Percentiles rank a stretch among this genome's conserved stretches.
Conservation (phyloP, 1,140 invertebrate genomes). For the Lamellibrachia luymesi region DNA sequence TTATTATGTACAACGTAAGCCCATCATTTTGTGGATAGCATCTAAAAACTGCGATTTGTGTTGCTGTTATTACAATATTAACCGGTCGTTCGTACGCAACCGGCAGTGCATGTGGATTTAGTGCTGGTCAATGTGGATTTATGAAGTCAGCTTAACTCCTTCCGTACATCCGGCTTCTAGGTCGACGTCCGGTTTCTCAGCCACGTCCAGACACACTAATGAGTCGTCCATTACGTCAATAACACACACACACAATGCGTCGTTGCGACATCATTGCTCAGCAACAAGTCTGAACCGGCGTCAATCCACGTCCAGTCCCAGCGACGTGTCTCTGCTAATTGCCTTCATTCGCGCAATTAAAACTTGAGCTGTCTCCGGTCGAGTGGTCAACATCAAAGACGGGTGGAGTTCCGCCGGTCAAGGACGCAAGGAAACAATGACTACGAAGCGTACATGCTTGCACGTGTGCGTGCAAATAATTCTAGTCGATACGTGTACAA, state of each 20-base stretch:
- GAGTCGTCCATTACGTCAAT: not conserved
- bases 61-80: no score
- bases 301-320: not conserved
- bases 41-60: no score
- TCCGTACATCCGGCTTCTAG: not conserved
- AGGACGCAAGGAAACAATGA: not conserved
- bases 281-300: not conserved
- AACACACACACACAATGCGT: not conserved
- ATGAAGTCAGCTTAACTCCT: not conserved
- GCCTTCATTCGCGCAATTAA: not conserved
- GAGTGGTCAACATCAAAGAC: not conserved
- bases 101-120: not conserved
- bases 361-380: not conserved
- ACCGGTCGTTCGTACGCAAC: not conserved
- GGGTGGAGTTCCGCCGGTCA: not conserved
- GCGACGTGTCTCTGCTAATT: not conserved
- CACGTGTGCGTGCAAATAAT: not conserved
- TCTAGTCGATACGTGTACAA: not conserved
- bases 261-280: not conserved
- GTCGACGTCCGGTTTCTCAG: not conserved
- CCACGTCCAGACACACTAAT: not conserved
- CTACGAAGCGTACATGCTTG: not conserved
- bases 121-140: not conserved
- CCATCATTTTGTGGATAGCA: no score
- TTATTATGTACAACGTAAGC: no score